Evolutionary conservation across 2,113 vertebrate species (phyloP).

Genomic region (Parus major): DNA sequence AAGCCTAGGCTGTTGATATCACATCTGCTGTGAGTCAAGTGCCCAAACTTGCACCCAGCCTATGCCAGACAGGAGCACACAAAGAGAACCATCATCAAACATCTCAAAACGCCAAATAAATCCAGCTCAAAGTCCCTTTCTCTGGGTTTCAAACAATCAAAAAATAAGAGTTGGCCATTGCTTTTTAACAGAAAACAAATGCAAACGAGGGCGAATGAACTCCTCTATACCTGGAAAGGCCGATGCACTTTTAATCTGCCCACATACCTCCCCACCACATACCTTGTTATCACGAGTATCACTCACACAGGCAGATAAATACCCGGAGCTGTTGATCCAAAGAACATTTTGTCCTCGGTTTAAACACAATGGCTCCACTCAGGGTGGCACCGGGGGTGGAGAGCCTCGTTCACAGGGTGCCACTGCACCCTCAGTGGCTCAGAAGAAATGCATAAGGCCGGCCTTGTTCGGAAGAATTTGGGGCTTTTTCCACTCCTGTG

Average conservation of each 20-base stretch:
- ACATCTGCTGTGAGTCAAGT: not conserved
- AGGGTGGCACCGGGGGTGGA: slow-evolving; percentile 11
- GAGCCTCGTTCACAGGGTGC: not conserved
- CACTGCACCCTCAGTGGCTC: not conserved
- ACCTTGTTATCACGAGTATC: not conserved
- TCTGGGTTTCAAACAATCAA: not conserved
- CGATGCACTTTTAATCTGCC: not conserved
- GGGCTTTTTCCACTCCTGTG: not conserved
- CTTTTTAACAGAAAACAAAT: not conserved
- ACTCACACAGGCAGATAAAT: not conserved
- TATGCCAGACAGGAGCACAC: not conserved
- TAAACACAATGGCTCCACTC: slow-evolving; percentile 23
- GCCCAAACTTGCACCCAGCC: not conserved
- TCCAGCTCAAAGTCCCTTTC: not conserved
- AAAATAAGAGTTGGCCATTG: fast-evolving
- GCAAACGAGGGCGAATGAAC: fast-evolving
- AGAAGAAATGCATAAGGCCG: not conserved
- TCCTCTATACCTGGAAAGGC: not conserved
- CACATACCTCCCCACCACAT: not conserved
- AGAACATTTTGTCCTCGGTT: not conserved
- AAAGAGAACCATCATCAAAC: not conserved
- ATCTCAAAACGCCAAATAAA: not conserved
- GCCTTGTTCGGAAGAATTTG: slow-evolving; percentile 24
- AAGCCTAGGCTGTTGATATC: not conserved
- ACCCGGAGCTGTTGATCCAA: not conserved